These are phyloP conservation scores for Callorhinus ursinus DNA, from an alignment of 2,113 vertebrate species.

Conservation along the genomic window DNA sequence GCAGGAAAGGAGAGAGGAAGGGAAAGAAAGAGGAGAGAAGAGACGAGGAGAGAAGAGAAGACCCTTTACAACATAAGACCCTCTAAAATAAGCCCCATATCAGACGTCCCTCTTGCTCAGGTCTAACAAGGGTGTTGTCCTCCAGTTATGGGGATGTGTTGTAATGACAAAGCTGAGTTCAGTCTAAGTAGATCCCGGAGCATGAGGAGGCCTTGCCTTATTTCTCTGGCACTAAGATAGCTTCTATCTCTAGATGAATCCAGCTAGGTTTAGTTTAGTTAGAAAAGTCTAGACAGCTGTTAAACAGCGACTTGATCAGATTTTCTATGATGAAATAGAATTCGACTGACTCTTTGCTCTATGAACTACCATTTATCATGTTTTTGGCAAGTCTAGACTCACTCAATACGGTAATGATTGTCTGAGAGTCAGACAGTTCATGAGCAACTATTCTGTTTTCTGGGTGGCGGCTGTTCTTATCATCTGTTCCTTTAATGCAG, in stretches of 20 bases:
- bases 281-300: background rate
- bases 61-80: background rate
- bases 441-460: slow-evolving; percentile 22
- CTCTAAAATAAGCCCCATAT: background rate
- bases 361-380: background rate
- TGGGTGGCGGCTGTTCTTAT: slow-evolving; percentile 8
- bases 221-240: background rate
- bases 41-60: background rate
- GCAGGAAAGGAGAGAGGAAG: background rate
- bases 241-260: background rate
- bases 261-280: background rate
- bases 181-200: background rate
- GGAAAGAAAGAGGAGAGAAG: background rate
- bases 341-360: background rate
- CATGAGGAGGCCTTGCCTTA: background rate
- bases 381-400: background rate
- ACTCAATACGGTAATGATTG: background rate
- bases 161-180: background rate
- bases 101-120: background rate
- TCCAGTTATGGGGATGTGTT: background rate
- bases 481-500: background rate
- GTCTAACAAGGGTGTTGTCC: background rate
- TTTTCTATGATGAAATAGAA: slow-evolving; percentile 3
- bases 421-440: background rate
- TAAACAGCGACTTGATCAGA: background rate